A percentile compares a stretch with the other conserved stretches of the same genome.
Conservation (phyloP, 2,113 vertebrate genomes). For the Sciurus niger region DNA sequence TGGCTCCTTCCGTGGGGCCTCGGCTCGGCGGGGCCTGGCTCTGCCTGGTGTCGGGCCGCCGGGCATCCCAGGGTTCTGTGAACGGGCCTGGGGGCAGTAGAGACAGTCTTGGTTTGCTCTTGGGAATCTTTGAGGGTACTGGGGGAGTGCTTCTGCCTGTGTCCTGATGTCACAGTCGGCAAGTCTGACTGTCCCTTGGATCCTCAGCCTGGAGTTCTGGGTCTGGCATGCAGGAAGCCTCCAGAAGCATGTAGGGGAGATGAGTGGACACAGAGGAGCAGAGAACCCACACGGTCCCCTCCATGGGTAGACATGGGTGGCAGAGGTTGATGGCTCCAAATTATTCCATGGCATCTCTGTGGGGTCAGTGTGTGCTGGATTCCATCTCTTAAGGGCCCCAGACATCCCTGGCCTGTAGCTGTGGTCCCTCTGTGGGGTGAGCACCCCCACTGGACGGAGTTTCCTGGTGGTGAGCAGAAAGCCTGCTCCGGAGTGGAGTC, state of each 20-base stretch:
- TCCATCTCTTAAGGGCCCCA: not conserved
- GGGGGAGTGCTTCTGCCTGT: not conserved
- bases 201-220: not conserved
- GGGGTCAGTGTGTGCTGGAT: not conserved
- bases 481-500: not conserved
- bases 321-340: not conserved
- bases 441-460: not conserved
- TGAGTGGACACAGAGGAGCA: not conserved
- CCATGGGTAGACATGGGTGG: not conserved
- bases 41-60: fast-evolving
- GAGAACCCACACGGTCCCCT: not conserved
- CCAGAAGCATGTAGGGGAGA: not conserved
- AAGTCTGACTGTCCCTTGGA: not conserved
- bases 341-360: not conserved
- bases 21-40: not conserved
- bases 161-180: not conserved
- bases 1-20: no score
- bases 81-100: not conserved
- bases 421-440: not conserved
- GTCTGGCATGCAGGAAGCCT: not conserved
- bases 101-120: fast-evolving
- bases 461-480: not conserved
- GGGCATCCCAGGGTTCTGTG: not conserved
- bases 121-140: not conserved
- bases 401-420: not conserved